phyloP scores from a whole-genome alignment of 2,797 vertebrate genomes.

The Sebastes minor region DNA sequence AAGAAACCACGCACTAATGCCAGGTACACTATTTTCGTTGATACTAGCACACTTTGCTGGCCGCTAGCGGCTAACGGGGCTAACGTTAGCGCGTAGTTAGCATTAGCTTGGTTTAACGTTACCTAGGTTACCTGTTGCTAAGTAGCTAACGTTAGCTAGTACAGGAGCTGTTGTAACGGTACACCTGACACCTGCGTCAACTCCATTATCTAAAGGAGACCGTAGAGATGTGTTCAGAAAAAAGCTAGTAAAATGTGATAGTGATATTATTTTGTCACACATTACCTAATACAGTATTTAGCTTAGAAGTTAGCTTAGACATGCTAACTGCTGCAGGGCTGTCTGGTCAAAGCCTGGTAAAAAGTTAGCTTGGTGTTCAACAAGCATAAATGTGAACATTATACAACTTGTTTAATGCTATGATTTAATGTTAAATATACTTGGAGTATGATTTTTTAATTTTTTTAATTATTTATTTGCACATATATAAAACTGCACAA shows the following conservation, averaged over 20 bases:
- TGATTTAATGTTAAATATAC: not conserved
- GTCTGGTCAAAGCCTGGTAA: not conserved
- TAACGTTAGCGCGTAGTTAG: not conserved
- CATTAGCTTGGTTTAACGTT: not conserved
- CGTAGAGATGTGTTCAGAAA: not conserved
- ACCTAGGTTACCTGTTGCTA: too few species aligned
- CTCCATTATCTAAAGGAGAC: not conserved
- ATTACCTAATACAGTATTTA: not conserved
- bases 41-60: not conserved
- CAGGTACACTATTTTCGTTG: not conserved
- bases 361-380: not conserved
- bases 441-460: not conserved
- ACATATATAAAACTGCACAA: too few species aligned
- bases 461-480: too few species aligned
- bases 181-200: not conserved
- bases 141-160: not conserved
- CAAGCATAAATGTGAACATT: not conserved
- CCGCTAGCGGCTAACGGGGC: too few species aligned
- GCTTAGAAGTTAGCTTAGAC: not conserved
- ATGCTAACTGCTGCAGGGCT: too few species aligned
- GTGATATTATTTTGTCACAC: not conserved
- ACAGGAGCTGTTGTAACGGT: not conserved
- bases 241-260: too few species aligned
- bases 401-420: not conserved
- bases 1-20: not conserved